Conservation (phyloP, 2,113 vertebrate genomes). For the Microcebus tavaratra region DNA sequence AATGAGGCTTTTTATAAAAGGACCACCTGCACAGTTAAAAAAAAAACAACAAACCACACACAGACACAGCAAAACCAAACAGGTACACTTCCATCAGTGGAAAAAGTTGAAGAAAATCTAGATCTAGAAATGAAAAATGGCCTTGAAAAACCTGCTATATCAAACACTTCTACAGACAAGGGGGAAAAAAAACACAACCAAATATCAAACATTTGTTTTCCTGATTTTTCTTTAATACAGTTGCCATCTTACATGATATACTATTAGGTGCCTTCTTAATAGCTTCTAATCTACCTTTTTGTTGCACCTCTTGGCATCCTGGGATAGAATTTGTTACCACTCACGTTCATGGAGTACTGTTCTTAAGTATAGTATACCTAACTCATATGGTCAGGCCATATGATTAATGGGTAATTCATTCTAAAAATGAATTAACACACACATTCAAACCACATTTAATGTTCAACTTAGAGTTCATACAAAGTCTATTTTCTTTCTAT, state of each 20-base stretch:
- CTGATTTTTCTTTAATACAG: constrained; percentile 80
- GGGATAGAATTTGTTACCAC: constrained; percentile 63
- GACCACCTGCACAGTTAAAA: constrained; percentile 36
- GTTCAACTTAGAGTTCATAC: constrained; percentile 70
- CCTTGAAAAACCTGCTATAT: constrained; percentile 51
- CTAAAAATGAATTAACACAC: constrained; percentile 76
- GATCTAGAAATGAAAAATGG: constrained; percentile 48
- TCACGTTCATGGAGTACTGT: constrained; percentile 70
- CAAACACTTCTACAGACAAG: constrained; percentile 63
- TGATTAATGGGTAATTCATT: constrained; percentile 72
- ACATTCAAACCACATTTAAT: constrained; percentile 72
- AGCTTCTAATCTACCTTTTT: constrained; percentile 71
- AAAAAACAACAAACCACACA: constrained; percentile 27
- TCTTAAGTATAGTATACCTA: constrained; percentile 73
- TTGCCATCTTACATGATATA: constrained; percentile 76
- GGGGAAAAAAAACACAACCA: constrained; percentile 48
- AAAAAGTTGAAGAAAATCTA: constrained; percentile 27
- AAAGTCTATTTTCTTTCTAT: constrained; percentile 68
- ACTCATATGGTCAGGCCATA: constrained; percentile 74
- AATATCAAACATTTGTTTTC: constrained; percentile 52
- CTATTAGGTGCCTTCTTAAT: constrained; percentile 61
- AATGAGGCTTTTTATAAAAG: constrained; percentile 5
- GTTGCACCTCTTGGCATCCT: constrained; percentile 57
- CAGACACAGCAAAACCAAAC: constrained; percentile 49
- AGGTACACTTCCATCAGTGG: background rate